Base-by-base conservation (phyloP, 1,140 invertebrate genomes). In the Argopecten irradians region DNA sequence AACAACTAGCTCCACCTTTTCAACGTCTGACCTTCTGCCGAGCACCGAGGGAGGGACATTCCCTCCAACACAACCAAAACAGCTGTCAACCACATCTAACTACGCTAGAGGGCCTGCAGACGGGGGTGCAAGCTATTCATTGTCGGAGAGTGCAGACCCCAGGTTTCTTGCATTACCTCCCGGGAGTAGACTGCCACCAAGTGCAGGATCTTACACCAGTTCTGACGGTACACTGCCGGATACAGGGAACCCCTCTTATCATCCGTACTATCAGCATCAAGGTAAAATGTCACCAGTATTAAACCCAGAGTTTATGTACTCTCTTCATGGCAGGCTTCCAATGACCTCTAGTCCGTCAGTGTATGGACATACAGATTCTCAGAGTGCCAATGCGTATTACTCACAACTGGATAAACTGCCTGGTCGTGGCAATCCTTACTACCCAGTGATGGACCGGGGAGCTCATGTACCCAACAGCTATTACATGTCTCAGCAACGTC, bases 181-280 rank as follows among this genome's bases (percentile, higher is more conserved):
- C 2, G 55, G 55, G 28, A 71, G 55, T 16, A 71, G 55, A 28
- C 55, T 71, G 8, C 55, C 55, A 22, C 55, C 55, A 28, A n/a
- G 55, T 8, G 55, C 55, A 71, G 55, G 55, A 1, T n/a, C 55
- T 28, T 71, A 28, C 16, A 28, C 55, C 22, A 71, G 55, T n/a
- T 71, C 55, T 71, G 55, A 71, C 22, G 55, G 55, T n/a, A 71
- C 55, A 71, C n/a, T 71, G n/a, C n/a, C n/a, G n/a, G 55, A 71
- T n/a, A n/a, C 55, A 71, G 55, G 55, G 55, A 71, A n/a, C 28
- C 55, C 55, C 7, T 71, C 43, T 14, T 46, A 46, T 14, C 43
- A 71, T n/a, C 11, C 55, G 28, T 71, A 71, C 28, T 71, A 71
- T 71, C 55, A 71, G 13, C 55, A 71, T 28, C 55, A 71, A n/a